Evolutionary conservation across 2,888 invertebrate species (phyloP), one percentile per base, ranked within the genome.

Genomic region (Luperina nickerlii): DNA sequence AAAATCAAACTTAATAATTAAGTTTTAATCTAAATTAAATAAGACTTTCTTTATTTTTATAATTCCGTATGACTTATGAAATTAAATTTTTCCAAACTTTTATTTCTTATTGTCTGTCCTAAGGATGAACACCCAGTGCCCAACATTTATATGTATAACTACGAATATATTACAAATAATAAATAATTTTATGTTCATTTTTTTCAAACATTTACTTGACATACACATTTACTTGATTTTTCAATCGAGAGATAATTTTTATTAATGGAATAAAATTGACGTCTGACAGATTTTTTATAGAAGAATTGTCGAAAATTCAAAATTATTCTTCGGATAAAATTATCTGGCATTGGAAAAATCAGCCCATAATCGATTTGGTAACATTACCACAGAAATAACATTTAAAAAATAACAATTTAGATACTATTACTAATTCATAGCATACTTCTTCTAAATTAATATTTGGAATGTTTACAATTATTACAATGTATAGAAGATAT

Each of bases 21-120:
- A 81, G 68, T 82, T 76, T 87, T 68, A 75, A 81, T 84, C 86
- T 88, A 83, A 88, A 88, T 84, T 83, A 85, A 87, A 82, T 80
- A 78, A 79, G 73, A 82, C 42, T 83, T 83, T 87, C 69, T 76
- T 85, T 66, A 83, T 65, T 78, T 83, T 83, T 81, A n/a, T 76
- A 79, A 85, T 79, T 79, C 74, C 83, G 83, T 80, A 87, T 82
- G 83, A 85, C 87, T 81, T 88, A 89, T 77, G 84, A 91, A 92
- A 91, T 85, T 86, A 91, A n/a, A 87, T 79, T 81, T 86, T 89
- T 90, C 80, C 90, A 90, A 82, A 87, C 67, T 89, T 89, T 89
- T 82, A 84, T 81, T 85, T 88, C 77, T 94, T 94, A 94, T 94
- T 94, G 94, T 94, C 94, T 91, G 91, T 86, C 89, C 92, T 92